phyloP scores from a whole-genome alignment of 2,888 invertebrate species.

The Leistus spinibarbis region DNA sequence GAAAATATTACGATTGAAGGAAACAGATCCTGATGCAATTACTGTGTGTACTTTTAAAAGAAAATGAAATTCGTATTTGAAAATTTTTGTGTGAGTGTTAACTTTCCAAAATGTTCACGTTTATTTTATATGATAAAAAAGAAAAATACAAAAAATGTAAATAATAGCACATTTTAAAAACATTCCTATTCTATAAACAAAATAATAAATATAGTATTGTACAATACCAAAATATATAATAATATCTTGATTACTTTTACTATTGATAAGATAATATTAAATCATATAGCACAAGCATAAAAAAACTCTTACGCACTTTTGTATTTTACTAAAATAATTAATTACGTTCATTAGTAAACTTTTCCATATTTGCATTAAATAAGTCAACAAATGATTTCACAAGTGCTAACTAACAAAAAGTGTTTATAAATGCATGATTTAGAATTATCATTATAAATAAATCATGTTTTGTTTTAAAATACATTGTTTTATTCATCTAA shows the following conservation, averaged over 20 bases:
- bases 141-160: slow-evolving; percentile 31
- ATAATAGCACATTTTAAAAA: slow-evolving; percentile 40
- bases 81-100: slow-evolving; percentile 34
- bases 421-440: slow-evolving; percentile 39
- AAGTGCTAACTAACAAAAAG: slow-evolving; percentile 37
- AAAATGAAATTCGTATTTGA: slow-evolving; percentile 24
- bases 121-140: slow-evolving; percentile 35
- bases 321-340: slow-evolving; percentile 39
- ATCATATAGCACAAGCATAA: slow-evolving; percentile 37
- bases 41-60: slow-evolving; percentile 2
- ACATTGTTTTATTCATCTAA: slow-evolving; percentile 25
- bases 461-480: slow-evolving; percentile 38
- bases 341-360: slow-evolving; percentile 37
- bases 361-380: slow-evolving; percentile 38
- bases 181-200: slow-evolving; percentile 39
- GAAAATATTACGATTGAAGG: background rate
- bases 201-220: slow-evolving; percentile 38
- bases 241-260: slow-evolving; percentile 38
- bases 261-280: slow-evolving; percentile 37
- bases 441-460: slow-evolving; percentile 39
- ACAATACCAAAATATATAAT: slow-evolving; percentile 39
- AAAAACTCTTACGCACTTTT: slow-evolving; percentile 37
- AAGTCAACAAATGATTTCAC: slow-evolving; percentile 38
- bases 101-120: slow-evolving; percentile 30
- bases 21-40: background rate